Evolutionary conservation across 1,140 invertebrate species (phyloP), one percentile per base, ranked within the genome.

Genomic region (Leptinotarsa defecta): DNA sequence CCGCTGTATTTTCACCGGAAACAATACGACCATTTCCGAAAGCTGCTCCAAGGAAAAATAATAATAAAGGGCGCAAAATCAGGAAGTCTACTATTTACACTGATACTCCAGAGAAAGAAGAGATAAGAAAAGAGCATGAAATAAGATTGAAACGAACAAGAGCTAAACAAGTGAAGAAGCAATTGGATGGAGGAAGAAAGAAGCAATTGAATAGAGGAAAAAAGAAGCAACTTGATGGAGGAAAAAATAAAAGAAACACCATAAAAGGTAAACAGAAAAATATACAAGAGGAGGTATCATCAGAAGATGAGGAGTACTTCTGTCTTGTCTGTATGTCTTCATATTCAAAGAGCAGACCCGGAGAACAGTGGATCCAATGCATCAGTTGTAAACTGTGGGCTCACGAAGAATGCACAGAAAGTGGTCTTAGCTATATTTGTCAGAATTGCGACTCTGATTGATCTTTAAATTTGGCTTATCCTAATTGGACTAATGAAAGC

Each of bases 21-120:
- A 48, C 24, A 69, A 61, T 78, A 34, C 52, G 76, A 72, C 75
- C 75, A 15, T 71, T 71, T 15, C 77, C 75, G 15, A 78, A 77
- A 74, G 77, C 77, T 57, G 74, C 73, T n/a, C 74, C 78, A 67
- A 77, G 74, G 70, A 81, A 80, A 73, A 74, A 71, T 78, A 70
- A 2, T 48, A 77, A 20, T 52, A 81, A 70, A 75, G 49, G 64
- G 68, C 65, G 52, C 20, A 79, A 79, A 80, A 81, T 20, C 4
- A 81, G 75, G 22, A 83, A 83, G 48, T 82, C 82, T 65, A 77
- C 79, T 15, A 83, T 82, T 19, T 80, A 80, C 63, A 83, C 81
- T 24, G 81, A 81, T 65, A 81, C 76, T 61, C 77, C 80, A 19
- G 79, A 80, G 57, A 80, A 80, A 75, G 49, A 52, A 15, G 49